A percentile compares a stretch with the other conserved stretches of the same genome.
phyloP scores from a whole-genome alignment of 2,113 vertebrate species.

The Morphnarchus princeps region DNA sequence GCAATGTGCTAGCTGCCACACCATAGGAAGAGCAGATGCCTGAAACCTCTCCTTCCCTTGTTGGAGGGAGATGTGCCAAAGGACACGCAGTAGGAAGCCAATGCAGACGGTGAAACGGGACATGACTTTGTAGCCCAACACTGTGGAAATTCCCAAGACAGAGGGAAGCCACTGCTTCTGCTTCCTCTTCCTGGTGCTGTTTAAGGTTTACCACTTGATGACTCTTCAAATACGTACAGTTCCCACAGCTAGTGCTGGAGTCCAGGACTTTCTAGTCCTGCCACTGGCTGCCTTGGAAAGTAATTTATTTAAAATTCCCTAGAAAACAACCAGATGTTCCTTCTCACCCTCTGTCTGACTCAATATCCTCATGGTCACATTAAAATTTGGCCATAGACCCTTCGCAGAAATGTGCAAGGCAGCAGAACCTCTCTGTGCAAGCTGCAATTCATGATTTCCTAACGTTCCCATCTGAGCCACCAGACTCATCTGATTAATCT shows the following conservation, averaged over 20 bases:
- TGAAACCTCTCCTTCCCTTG: not conserved
- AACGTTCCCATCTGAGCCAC: not conserved
- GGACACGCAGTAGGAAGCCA: not conserved
- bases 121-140: not conserved
- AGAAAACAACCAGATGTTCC: not conserved
- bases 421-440: not conserved
- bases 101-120: not conserved
- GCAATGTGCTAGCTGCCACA: not conserved
- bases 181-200: not conserved
- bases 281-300: not conserved
- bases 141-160: not conserved
- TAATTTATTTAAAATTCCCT: not conserved
- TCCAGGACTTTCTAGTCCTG: not conserved
- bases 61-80: accelerated
- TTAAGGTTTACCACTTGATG: not conserved
- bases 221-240: not conserved
- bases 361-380: not conserved
- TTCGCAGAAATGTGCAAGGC: not conserved
- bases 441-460: not conserved
- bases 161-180: not conserved
- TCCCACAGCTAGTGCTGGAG: not conserved
- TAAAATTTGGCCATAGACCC: not conserved
- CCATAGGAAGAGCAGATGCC: not conserved
- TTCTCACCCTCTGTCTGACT: not conserved
- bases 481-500: not conserved